Evolutionary conservation across 2,888 invertebrate species (phyloP).

Genomic region (Dichetophora obliterata): DNA sequence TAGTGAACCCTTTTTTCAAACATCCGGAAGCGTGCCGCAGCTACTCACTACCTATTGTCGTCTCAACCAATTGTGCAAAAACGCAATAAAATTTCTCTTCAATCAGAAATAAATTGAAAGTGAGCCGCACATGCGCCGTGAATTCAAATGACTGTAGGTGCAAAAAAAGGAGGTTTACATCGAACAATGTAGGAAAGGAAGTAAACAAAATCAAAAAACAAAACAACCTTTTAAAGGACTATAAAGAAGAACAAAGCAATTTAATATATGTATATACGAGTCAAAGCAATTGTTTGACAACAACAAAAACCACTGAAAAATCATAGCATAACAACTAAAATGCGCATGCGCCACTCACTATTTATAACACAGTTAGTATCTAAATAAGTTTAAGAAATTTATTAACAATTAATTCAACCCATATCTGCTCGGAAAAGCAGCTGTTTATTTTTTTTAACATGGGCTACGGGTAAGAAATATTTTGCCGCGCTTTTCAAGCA

Average conservation of each 20-base stretch:
- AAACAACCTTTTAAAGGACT: background rate
- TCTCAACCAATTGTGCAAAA: background rate
- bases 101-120: slow-evolving; percentile 5
- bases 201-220: background rate
- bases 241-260: background rate
- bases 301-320: background rate
- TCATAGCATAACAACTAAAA: background rate
- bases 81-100: background rate
- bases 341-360: too few relatives aligned
- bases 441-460: too few relatives aligned
- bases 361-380: too few relatives aligned
- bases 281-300: background rate
- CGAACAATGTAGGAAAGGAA: slow-evolving; percentile 13
- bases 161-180: slow-evolving; percentile 43
- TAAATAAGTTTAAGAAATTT: too few relatives aligned
- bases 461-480: too few relatives aligned
- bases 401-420: too few relatives aligned
- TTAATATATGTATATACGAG: too few relatives aligned
- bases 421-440: too few relatives aligned
- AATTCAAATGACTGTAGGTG: slow-evolving; percentile 19
- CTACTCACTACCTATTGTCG: background rate
- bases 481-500: too few relatives aligned
- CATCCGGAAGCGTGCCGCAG: slow-evolving; percentile 29
- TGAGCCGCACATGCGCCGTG: slow-evolving; percentile 26
- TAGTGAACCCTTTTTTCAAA: slow-evolving; percentile 37